A percentile compares a stretch with the other conserved stretches of the same genome.
Evolutionary conservation across 2,888 invertebrate species (phyloP).

Genomic region (Pseudococcus longispinus): DNA sequence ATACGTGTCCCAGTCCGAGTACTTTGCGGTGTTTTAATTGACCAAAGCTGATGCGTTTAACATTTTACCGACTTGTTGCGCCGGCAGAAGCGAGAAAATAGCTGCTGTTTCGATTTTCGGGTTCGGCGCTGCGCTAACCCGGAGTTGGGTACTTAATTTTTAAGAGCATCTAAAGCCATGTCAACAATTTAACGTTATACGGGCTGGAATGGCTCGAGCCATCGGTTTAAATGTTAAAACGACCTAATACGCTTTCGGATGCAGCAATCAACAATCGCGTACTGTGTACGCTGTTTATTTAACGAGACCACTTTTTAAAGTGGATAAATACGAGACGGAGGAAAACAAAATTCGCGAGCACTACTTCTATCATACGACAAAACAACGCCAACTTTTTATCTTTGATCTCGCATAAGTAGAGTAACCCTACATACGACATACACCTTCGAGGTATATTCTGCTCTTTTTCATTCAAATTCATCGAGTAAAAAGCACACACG

Average conservation of each 20-base stretch:
- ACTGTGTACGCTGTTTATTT: not conserved
- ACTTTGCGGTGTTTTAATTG: constrained; percentile 18
- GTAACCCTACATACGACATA: not conserved
- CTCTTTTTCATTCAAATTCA: constrained; percentile 31
- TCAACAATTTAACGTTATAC: constrained; percentile 31
- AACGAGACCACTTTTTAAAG: not conserved
- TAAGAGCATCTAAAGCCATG: not conserved
- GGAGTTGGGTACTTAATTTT: not conserved
- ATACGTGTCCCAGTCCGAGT: not conserved
- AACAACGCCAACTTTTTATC: not conserved
- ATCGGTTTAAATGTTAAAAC: constrained; percentile 1
- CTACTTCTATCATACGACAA: not conserved
- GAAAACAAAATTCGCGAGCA: not conserved
- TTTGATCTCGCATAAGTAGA: constrained; percentile 14
- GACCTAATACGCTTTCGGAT: not conserved
- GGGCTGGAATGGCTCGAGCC: not conserved
- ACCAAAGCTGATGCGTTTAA: not conserved
- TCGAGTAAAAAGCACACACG: not conserved
- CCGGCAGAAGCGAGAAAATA: not conserved
- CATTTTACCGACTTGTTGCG: constrained; percentile 11
- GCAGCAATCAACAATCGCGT: not conserved
- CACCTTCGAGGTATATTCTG: constrained; percentile 6
- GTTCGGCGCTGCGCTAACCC: not conserved
- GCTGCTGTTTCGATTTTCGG: not conserved
- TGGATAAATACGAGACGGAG: not conserved